phyloP scores from a whole-genome alignment of 2,113 vertebrate species.

The Struthidea cinerea region DNA sequence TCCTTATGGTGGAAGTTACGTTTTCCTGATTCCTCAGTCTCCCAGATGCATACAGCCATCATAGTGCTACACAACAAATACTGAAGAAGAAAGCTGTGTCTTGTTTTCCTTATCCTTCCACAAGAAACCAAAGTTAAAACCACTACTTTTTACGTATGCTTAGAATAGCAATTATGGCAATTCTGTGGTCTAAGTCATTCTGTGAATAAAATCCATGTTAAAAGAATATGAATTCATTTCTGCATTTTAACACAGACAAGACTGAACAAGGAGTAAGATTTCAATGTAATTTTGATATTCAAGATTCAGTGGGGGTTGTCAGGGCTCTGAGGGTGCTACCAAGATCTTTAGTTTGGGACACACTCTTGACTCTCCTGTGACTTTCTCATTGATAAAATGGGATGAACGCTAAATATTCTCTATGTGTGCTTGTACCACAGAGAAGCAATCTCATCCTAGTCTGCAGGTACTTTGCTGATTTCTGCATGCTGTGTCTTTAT shows the following conservation, averaged over 20 bases:
- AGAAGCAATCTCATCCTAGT: neutral
- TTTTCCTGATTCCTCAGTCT: neutral
- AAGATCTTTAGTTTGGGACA: neutral
- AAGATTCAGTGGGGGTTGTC: neutral
- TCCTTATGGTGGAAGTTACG: neutral
- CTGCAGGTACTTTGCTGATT: neutral
- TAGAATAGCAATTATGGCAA: neutral
- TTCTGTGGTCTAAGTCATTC: neutral
- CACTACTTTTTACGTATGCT: neutral
- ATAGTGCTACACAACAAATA: neutral
- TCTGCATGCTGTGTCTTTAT: rapidly evolving
- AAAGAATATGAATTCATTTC: neutral
- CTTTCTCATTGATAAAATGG: neutral
- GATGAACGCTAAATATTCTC: neutral
- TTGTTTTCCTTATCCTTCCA: neutral
- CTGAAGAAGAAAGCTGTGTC: neutral
- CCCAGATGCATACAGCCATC: neutral
- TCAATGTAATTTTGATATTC: neutral
- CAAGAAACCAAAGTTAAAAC: neutral
- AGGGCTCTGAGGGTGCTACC: neutral
- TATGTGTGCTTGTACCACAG: neutral
- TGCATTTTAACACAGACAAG: neutral
- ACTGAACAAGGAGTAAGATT: neutral
- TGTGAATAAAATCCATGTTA: slow-evolving; percentile 9
- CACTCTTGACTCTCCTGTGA: neutral